A percentile compares a stretch with the other conserved stretches of the same genome.
Evolutionary conservation across 2,888 invertebrate species (phyloP).

Genomic region (Lithophane socia): DNA sequence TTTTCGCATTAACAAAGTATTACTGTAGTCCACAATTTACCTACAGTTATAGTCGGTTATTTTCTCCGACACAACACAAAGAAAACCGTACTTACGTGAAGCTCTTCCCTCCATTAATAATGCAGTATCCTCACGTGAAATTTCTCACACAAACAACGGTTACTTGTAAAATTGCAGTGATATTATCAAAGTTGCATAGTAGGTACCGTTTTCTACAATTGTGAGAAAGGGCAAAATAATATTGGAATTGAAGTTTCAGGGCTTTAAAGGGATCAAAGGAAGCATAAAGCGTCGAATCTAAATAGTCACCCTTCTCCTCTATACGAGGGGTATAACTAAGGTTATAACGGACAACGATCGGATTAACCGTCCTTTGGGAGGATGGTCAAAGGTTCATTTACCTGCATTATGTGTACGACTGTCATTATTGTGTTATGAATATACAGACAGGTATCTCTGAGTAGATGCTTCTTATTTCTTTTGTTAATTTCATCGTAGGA

Average conservation of each 20-base stretch:
- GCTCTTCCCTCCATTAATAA: slow-evolving; percentile 19
- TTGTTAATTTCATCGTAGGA: neutral
- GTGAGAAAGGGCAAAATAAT: slow-evolving; percentile 2
- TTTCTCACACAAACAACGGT: slow-evolving; percentile 31
- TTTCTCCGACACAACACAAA: slow-evolving; percentile 22
- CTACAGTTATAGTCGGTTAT: slow-evolving; percentile 14
- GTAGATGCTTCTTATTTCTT: slow-evolving; percentile 2
- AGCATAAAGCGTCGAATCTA: slow-evolving; percentile 15
- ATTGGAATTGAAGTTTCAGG: slow-evolving; percentile 27
- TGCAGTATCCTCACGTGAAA: slow-evolving; percentile 31
- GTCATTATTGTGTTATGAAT: slow-evolving; percentile 12
- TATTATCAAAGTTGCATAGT: neutral
- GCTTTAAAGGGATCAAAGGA: slow-evolving; percentile 43
- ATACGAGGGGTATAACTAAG: slow-evolving; percentile 16
- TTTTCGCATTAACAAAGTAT: neutral
- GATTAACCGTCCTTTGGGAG: slow-evolving; percentile 12
- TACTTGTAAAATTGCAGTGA: slow-evolving; percentile 22
- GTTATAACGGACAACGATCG: slow-evolving; percentile 12
- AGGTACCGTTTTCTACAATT: neutral
- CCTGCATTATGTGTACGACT: slow-evolving; percentile 7
- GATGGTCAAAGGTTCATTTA: slow-evolving; percentile 16
- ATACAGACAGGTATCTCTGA: neutral
- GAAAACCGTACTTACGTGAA: slow-evolving; percentile 18
- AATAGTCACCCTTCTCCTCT: slow-evolving; percentile 30
- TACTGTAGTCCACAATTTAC: slow-evolving; percentile 2